phyloP scores from a whole-genome alignment of 2,888 invertebrate genomes.

The Cryptops parisi region DNA sequence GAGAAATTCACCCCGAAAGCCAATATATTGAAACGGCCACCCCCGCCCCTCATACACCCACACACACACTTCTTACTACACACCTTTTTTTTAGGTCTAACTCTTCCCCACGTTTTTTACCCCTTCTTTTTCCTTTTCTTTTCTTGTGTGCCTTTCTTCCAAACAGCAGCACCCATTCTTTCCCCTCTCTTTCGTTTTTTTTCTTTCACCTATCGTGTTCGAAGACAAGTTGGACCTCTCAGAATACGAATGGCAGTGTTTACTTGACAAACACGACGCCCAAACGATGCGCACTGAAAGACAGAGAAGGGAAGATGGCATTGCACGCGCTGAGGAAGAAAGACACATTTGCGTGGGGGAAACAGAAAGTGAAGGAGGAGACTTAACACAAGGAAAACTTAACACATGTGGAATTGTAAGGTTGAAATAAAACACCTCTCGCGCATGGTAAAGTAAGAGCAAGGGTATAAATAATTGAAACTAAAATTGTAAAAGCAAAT shows the following conservation, averaged over 20 bases:
- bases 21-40: conserved; percentile 12
- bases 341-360: too few species aligned
- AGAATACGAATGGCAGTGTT: conserved; percentile 5
- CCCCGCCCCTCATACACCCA: background rate
- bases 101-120: background rate
- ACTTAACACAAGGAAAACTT: too few species aligned
- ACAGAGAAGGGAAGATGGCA: too few species aligned
- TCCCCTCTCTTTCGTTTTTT: background rate
- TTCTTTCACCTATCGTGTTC: background rate
- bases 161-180: background rate
- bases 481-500: too few species aligned
- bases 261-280: background rate
- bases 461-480: too few species aligned
- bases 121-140: background rate
- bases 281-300: too few species aligned
- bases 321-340: too few species aligned
- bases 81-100: background rate
- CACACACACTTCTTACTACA: background rate
- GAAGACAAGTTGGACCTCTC: background rate
- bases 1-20: conserved; percentile 12
- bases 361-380: too few species aligned
- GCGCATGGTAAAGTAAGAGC: too few species aligned
- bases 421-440: too few species aligned
- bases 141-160: background rate
- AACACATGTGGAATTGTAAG: too few species aligned